Conservation (phyloP, 2,888 invertebrate species). For the Drosophila nigricruria region DNA sequence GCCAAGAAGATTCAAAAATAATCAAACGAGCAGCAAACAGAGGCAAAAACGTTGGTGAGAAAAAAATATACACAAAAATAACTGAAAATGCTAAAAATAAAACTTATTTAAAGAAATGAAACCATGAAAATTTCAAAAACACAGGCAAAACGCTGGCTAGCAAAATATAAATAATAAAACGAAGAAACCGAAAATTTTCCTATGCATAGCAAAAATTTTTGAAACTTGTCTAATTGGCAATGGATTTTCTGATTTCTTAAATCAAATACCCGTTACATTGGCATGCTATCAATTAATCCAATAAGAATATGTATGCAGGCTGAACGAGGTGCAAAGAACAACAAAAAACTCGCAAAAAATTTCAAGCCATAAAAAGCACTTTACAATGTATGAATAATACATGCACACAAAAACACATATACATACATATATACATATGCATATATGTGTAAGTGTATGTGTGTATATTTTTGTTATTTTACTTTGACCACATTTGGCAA, state of each 20-base stretch:
- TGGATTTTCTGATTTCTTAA: conserved; percentile 23
- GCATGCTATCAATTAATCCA: background rate
- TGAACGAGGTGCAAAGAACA: conserved; percentile 24
- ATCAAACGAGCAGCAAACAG: conserved; percentile 46
- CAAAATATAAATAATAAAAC: conserved; percentile 68
- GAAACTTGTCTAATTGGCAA: conserved; percentile 53
- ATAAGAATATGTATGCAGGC: conserved; percentile 14
- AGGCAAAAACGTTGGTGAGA: conserved; percentile 57
- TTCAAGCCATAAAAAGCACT: conserved; percentile 77
- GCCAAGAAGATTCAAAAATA: conserved; percentile 65
- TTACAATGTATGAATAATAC: conserved; percentile 41
- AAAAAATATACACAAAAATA: conserved; percentile 76
- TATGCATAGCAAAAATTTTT: conserved; percentile 46
- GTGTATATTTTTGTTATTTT: conserved; percentile 61
- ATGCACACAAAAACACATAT: background rate
- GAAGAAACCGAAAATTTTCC: conserved; percentile 33
- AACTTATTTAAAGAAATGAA: conserved; percentile 84
- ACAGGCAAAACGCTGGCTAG: conserved; percentile 66
- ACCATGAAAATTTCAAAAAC: conserved; percentile 82
- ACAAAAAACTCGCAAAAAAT: conserved; percentile 50
- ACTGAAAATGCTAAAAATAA: conserved; percentile 83
- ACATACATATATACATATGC: background rate
- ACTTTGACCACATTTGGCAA: conserved; percentile 83
- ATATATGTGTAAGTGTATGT: background rate
- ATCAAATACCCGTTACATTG: conserved; percentile 9